Base-by-base conservation (phyloP, 2,797 vertebrate species). In the Hirundo rustica region DNA sequence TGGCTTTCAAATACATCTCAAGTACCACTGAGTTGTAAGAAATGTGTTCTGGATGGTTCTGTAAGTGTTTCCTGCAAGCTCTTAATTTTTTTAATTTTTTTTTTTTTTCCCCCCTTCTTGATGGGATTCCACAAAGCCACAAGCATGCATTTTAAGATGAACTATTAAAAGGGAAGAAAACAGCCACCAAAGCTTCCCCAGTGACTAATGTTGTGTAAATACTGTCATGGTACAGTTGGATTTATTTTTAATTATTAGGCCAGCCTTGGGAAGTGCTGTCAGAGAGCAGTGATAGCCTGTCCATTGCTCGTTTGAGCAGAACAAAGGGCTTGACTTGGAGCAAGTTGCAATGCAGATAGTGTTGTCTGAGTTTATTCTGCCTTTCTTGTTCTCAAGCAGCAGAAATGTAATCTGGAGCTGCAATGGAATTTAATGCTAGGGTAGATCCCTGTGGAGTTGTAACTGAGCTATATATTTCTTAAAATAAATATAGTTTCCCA, bases 211-310 rank as follows among this genome's bases (percentile, higher is more conserved):
- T 62, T 93, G 74, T 94, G 54, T 87, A 96, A 95, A 92, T 93
- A 92, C 44, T 89, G 86, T 54, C 88, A 55, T 80, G 88, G 80
- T 81, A 57, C 18, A 34, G 65, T 36, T 91, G 74, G 74, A 67
- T 96, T 96, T 95, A 78, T 92, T 97, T 96, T 96, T 96, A 95
- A 97, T 96, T 97, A 88, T 92, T 60, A 90, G 77, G 68, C 40
- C 71, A 94, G 94, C 93, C 88, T 83, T 78, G 60, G 91, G 92
- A 94, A 84, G 72, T 92, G 78, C 87, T 96, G 93, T 93, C 90
- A 89, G 72, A 93, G 81, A 92, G 76, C 93, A 89, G 55, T 60
- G 92, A 91, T 91, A 91, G 48, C 76, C 76, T 89, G 93, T 92
- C 96, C 88, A 64, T 92, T 97, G 96, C 89, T 97, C 20, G 2